Evolutionary conservation across 2,888 invertebrate genomes (phyloP), one percentile per base, ranked within the genome.

Genomic region (Cryptophagus acutangulus): DNA sequence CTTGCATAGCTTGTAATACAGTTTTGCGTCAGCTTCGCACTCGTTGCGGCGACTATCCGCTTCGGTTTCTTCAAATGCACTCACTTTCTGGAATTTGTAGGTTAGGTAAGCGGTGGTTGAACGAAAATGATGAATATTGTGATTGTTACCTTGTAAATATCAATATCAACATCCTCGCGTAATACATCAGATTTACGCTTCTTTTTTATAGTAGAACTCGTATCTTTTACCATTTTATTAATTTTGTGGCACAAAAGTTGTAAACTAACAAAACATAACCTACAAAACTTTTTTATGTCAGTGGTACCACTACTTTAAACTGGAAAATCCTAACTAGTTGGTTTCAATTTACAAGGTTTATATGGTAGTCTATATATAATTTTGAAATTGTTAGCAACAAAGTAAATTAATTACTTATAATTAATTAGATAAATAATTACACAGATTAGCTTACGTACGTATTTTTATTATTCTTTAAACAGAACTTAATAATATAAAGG

Each of bases 61-160:
- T 70, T 87, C 87, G 16, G 78, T 73, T 62, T 87, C 87, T 66
- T 89, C 89, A 57, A 78, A 80, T 43, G 76, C 76, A 18, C 82
- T 78, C 16, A 82, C 81, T 62, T 75, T 77, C 85, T 85, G 34
- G 61, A 5, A 31, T 35, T 25, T 25, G 4, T 12, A 31, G 9
- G 12, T 25, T 20, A 35, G 10, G 29, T 36, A 24, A 35, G 16
- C n/a, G n/a, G 1, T 18, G 30, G 9, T 29, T 18, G 20, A 14
- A 10, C 33, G 8, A 5, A 33, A 33, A 8, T 4, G 14, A 5
- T 14, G 17, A 20, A n/a, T 31, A 33, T 16, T 31, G 8, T 9
- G 30, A 24, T 26, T 17, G 15, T 16, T 69, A 79, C 79, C 74
- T 78, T 77, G 58, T 79, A 80, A 43, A 79, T 68, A 66, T 81